These are phyloP conservation scores for Macrochelys suwanniensis DNA, from an alignment of 2,797 vertebrate genomes.

Conservation along the genomic window DNA sequence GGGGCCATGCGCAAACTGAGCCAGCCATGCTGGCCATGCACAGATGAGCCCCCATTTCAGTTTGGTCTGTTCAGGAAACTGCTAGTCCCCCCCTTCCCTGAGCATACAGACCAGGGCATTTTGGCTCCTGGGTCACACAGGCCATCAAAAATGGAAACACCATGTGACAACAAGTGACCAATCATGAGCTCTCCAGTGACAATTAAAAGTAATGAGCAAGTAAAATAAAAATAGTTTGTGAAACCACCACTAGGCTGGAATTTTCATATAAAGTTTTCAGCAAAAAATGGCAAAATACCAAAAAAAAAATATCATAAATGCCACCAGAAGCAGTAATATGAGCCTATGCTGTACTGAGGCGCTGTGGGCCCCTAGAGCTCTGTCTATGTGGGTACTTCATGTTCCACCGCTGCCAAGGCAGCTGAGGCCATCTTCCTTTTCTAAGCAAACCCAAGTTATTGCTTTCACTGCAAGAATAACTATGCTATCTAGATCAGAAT, in stretches of 20 bases:
- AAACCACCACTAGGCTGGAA: not conserved
- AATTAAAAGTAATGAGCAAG: not conserved
- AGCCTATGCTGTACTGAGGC: not conserved
- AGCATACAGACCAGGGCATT: not conserved
- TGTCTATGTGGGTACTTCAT: not conserved
- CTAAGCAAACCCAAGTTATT: not conserved
- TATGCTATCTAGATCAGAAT: not conserved
- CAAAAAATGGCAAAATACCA: not conserved
- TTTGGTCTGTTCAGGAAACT: not conserved
- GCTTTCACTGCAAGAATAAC: not conserved
- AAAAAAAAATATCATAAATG: not conserved
- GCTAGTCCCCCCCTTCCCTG: not conserved
- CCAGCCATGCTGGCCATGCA: accelerated
- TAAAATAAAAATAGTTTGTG: not conserved
- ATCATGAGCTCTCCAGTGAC: not conserved
- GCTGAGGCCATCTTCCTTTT: not conserved
- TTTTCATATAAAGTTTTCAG: not conserved
- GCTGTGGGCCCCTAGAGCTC: not conserved
- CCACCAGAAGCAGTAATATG: not conserved
- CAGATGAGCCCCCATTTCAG: not conserved
- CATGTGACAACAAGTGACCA: not conserved
- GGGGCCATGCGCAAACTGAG: not conserved
- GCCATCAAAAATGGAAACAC: not conserved
- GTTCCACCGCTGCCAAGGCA: not conserved
- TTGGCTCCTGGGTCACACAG: not conserved